Evolutionary conservation across 2,113 vertebrate species (phyloP).

Genomic region (Aepyceros melampus): DNA sequence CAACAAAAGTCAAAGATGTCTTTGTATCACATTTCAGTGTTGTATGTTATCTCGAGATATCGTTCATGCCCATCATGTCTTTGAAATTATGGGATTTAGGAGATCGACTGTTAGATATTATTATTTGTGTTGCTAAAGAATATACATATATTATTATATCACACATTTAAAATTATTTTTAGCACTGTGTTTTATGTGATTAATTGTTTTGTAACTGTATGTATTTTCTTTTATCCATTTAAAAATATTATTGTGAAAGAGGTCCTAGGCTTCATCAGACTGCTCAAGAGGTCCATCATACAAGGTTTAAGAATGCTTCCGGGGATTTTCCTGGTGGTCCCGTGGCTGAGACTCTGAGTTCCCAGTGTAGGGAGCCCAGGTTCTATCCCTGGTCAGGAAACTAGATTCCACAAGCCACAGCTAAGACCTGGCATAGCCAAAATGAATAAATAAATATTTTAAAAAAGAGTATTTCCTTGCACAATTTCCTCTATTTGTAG

Average conservation of each 20-base stretch:
- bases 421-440: background rate
- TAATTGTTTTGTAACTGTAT: background rate
- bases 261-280: background rate
- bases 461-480: background rate
- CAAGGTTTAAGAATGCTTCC: background rate
- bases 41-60: background rate
- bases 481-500: background rate
- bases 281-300: background rate
- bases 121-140: background rate
- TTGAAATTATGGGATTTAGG: background rate
- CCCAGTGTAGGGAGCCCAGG: background rate
- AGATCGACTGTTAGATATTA: background rate
- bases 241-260: background rate
- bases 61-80: background rate
- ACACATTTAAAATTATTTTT: background rate
- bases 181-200: background rate
- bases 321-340: background rate
- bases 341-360: background rate
- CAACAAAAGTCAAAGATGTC: background rate
- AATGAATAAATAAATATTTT: background rate
- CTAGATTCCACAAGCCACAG: background rate
- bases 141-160: background rate
- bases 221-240: background rate
- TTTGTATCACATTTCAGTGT: background rate
- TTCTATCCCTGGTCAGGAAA: background rate